Percentiles rank a stretch among this genome's conserved stretches.
Conservation (phyloP, 2,888 invertebrate species). For the Pemphredon lugubris region DNA sequence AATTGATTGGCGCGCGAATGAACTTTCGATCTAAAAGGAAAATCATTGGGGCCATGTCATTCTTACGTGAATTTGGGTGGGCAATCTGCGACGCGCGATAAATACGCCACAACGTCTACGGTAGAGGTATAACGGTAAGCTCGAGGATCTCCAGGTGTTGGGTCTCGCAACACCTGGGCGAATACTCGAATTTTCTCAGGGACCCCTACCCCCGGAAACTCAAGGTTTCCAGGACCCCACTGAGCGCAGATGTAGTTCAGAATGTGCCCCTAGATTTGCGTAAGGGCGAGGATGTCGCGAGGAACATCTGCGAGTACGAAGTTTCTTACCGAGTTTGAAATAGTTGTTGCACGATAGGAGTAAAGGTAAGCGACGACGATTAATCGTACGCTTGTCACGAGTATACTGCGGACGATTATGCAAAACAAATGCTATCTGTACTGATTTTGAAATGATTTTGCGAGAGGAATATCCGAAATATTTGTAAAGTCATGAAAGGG, state of each 20-base stretch:
- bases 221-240: slow-evolving; percentile 56
- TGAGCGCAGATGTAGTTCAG: slow-evolving; percentile 54
- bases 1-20: too few species aligned
- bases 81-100: slow-evolving; percentile 34
- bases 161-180: slow-evolving; percentile 53
- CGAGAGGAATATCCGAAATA: too few species aligned
- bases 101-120: slow-evolving; percentile 25
- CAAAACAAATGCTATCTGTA: too few species aligned
- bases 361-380: slow-evolving; percentile 13
- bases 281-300: slow-evolving; percentile 27
- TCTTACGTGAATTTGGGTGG: slow-evolving; percentile 20
- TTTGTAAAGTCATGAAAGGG: too few species aligned
- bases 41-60: background rate
- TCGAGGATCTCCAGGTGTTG: slow-evolving; percentile 58
- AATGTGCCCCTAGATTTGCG: slow-evolving; percentile 43
- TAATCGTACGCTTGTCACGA: background rate
- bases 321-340: background rate
- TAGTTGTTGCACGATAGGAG: slow-evolving; percentile 18
- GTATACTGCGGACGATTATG: too few species aligned
- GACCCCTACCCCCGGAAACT: slow-evolving; percentile 41
- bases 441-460: too few species aligned
- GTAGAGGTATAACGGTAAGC: slow-evolving; percentile 56
- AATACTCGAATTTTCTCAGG: slow-evolving; percentile 59
- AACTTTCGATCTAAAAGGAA: too few species aligned
- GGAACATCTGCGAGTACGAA: slow-evolving; percentile 49